Conservation (phyloP, 2,113 vertebrate species). For the Climacteris rufus region DNA sequence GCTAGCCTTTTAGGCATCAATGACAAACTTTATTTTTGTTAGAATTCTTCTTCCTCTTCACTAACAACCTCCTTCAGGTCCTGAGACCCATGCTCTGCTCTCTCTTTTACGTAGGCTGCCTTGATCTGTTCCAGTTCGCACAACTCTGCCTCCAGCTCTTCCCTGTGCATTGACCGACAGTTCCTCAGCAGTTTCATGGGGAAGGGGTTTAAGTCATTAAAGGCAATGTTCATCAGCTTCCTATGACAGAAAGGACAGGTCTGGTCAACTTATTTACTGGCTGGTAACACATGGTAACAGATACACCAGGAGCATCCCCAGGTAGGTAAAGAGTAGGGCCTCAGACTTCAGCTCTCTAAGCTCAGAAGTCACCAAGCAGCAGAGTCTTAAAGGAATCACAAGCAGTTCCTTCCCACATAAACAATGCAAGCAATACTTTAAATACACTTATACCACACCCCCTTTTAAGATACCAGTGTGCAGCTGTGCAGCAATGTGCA, state of each 20-base stretch:
- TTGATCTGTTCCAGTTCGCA: slow-evolving; percentile 81
- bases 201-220: slow-evolving; percentile 91
- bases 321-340: background rate
- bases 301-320: background rate
- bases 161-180: slow-evolving; percentile 77
- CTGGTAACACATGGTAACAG: background rate
- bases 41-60: slow-evolving; percentile 86
- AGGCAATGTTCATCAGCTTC: slow-evolving; percentile 86
- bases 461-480: background rate
- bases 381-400: background rate
- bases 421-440: background rate
- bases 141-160: slow-evolving; percentile 83
- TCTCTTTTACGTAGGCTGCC: slow-evolving; percentile 75
- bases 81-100: slow-evolving; percentile 53
- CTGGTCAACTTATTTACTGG: background rate
- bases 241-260: slow-evolving; percentile 55
- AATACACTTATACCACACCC: background rate
- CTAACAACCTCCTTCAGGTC: slow-evolving; percentile 65
- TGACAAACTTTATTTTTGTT: background rate
- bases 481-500: too few relatives aligned
- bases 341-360: background rate
- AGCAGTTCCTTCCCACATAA: background rate
- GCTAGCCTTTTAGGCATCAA: too few relatives aligned
- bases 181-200: slow-evolving; percentile 81
- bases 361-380: background rate